Evolutionary conservation across 1,140 invertebrate genomes (phyloP), one percentile per base, ranked within the genome.

Genomic region (Armadillidium nasatum): DNA sequence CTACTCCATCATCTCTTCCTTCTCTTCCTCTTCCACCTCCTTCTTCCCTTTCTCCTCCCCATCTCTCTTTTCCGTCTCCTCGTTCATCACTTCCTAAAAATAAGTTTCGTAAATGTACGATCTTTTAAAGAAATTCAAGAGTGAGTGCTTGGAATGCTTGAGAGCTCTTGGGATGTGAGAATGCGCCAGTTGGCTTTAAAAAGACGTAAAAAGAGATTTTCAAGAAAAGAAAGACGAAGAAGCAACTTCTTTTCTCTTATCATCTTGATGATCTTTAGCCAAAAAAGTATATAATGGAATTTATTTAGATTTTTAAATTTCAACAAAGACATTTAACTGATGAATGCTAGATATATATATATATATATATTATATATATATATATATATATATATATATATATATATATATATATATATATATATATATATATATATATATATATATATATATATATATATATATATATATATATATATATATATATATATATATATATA

Each of bases 361-460:
- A 7, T 68, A 10, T n/a, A 7, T 68, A 10, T 68, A 68, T 68
- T 21, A 15, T 72, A 33, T 72, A 15, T 72, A 33, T 44, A 15
- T 72, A 45, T 44, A 44, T 45, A 33, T 15, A n/a, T 72, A 45
- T 44, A n/a, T 72, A 33, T 72, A 43, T 71, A 71, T 23, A 71
- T 72, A 7, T 72, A 15, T 44, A 44, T 72, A 33, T 44, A 19
- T 72, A 33, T 44, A 44, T 72, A 15, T 72, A 9, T 33, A 43
- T 71, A 43, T 71, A 19, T 33, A 11, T 45, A n/a, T 45, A 33
- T 72, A 44, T 72, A 45, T 72, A 44, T 45, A 33, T 72, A 15
- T 72, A n/a, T 45, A 33, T 72, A 44, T n/a, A 33, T 72, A 45
- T 44, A 44, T 72, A 33, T 72, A 44, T 72, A 11, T 72, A 15